Conservation (phyloP, 2,888 invertebrate genomes). For the Prenolepis imparis region DNA sequence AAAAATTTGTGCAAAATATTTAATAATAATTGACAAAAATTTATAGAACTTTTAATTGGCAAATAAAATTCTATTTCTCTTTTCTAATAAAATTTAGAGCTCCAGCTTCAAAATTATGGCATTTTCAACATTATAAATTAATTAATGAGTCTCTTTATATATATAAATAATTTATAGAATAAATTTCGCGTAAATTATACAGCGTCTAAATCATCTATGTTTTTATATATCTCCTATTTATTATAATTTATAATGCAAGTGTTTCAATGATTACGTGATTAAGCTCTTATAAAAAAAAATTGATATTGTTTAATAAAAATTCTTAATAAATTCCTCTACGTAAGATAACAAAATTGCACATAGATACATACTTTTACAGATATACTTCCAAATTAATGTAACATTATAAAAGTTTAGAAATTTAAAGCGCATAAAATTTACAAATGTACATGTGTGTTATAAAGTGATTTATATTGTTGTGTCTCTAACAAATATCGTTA, state of each 20-base stretch:
- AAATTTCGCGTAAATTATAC: neutral
- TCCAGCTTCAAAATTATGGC: neutral
- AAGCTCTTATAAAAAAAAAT: too few species aligned
- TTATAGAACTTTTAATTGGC: neutral
- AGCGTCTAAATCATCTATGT: too few species aligned
- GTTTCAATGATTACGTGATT: too few species aligned
- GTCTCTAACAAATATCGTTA: neutral
- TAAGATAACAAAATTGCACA: too few species aligned
- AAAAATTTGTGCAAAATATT: neutral
- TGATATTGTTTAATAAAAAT: too few species aligned
- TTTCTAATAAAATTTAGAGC: neutral
- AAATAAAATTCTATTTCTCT: neutral
- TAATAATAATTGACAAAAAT: neutral
- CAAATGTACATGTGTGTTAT: neutral
- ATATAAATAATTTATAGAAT: neutral
- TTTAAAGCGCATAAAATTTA: neutral
- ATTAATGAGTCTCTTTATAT: neutral
- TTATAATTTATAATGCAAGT: too few species aligned
- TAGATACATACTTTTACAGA: neutral
- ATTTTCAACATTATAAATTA: slow-evolving; percentile 1
- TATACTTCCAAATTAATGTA: neutral
- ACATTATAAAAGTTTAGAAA: neutral
- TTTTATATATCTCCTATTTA: too few species aligned
- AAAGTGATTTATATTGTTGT: neutral
- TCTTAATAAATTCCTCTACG: too few species aligned